Conservation (phyloP, 2,113 vertebrate genomes). For the Eulemur macaco region DNA sequence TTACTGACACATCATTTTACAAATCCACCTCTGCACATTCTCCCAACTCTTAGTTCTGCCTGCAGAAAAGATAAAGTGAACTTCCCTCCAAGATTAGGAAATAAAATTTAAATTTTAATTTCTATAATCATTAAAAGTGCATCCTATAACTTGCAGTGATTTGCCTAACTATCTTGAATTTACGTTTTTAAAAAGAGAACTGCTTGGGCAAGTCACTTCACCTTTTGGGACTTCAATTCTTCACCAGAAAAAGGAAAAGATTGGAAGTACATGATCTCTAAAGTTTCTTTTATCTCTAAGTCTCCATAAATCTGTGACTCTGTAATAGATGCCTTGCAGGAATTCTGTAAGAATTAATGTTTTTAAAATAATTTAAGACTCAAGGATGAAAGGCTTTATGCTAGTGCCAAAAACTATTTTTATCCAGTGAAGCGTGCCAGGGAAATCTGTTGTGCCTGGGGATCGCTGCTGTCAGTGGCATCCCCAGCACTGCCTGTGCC, state of each 20-base stretch:
- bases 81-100: not conserved
- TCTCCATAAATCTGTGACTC: conserved; percentile 54
- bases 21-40: not conserved
- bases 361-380: conserved; percentile 70
- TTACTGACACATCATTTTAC: not conserved
- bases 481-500: not conserved
- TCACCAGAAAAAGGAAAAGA: conserved; percentile 18
- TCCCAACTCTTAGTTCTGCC: not conserved
- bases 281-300: conserved; percentile 29
- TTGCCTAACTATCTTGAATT: not conserved
- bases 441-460: conserved; percentile 35
- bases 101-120: conserved; percentile 23
- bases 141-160: not conserved
- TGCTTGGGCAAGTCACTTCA: not conserved
- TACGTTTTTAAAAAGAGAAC: not conserved
- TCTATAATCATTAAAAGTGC: not conserved
- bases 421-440: conserved; percentile 61
- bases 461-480: not conserved
- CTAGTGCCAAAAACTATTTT: conserved; percentile 55
- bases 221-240: conserved; percentile 19
- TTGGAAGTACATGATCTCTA: conserved; percentile 1
- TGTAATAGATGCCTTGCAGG: conserved; percentile 56
- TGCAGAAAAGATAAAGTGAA: not conserved
- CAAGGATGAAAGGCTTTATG: conserved; percentile 73
- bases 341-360: conserved; percentile 65